Evolutionary conservation across 2,797 vertebrate genomes (phyloP), one percentile per base, ranked within the genome.

Genomic region (Lacerta agilis): DNA sequence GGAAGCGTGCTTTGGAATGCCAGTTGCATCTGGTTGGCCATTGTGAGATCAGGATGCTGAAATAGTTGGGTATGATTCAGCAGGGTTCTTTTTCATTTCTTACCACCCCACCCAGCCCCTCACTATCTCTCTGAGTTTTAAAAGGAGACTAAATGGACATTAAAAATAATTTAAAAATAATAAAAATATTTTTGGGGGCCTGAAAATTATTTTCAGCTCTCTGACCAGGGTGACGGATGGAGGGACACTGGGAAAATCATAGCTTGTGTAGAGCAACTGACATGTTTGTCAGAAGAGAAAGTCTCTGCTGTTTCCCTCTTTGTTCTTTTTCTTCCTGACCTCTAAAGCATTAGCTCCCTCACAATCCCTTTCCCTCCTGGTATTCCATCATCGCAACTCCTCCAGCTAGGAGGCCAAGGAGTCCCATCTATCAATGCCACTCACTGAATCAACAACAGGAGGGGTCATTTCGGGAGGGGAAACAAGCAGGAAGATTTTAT

Each of bases 301-400:
- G 89, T 81, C 61, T 17, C 41, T 82, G 1, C 73, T 81, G 7
- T 1, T 79, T 89, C 88, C 72, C 4, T 25, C 85, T 78, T 73
- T 1, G 1, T 3, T 0, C 33, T 64, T 3, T 73, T 86, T 84
- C 75, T 55, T 3, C 82, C 69, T 79, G 43, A 79, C 71, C 71
- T 91, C 79, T 90, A 83, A 90, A 88, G 15, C 13, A 81, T 82
- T 10, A 5, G 75, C n/a, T 9, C 36, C 90, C 79, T 81, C 83
- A 0, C 0, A 7, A 4, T 5, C 23, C 41, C 1, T 7, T 89
- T 92, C 33, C 15, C 8, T 76, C 43, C 38, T 58, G n/a, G 17
- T 17, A 27, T 29, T 15, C 78, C 85, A 91, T 80, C 58, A 64
- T n/a, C 87, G 25, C 79, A 72, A 82, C 6, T 87, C 61, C 75